phyloP scores from a whole-genome alignment of 1,140 invertebrate genomes.

The Propsilocerus akamusi region DNA sequence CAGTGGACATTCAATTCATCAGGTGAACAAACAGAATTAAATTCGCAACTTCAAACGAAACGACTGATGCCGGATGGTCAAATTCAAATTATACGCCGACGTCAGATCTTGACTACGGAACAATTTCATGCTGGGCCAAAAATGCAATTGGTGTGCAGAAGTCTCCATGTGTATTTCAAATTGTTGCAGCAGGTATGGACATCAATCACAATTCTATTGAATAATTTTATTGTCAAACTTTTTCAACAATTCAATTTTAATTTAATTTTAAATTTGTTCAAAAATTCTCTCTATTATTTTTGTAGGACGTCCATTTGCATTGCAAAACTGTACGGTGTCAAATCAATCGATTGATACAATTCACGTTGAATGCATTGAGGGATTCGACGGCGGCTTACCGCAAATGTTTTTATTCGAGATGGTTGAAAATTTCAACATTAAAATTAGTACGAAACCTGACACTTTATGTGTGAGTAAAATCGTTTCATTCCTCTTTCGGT shows the following conservation, averaged over 20 bases:
- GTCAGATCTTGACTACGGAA: slow-evolving; percentile 74
- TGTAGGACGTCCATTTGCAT: slow-evolving; percentile 62
- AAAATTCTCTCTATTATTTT: slow-evolving; percentile 12
- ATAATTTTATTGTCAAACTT: too few relatives aligned
- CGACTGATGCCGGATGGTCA: slow-evolving; percentile 40
- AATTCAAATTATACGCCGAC: slow-evolving; percentile 66
- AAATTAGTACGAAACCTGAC: slow-evolving; percentile 24
- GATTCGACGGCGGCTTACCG: slow-evolving; percentile 67
- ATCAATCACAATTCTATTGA: not conserved
- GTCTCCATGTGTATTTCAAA: slow-evolving; percentile 70
- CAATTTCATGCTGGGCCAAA: slow-evolving; percentile 62
- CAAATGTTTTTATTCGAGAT: slow-evolving; percentile 64
- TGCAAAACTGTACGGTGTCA: slow-evolving; percentile 73
- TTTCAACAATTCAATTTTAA: too few relatives aligned
- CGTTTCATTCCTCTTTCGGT: not conserved
- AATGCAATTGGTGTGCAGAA: slow-evolving; percentile 67
- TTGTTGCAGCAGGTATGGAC: slow-evolving; percentile 42
- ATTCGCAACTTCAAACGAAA: slow-evolving; percentile 41
- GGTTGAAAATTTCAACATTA: slow-evolving; percentile 36
- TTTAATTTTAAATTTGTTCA: slow-evolving; percentile 4
- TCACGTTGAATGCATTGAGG: slow-evolving; percentile 58
- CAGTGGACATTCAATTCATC: slow-evolving; percentile 82
- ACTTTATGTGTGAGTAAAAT: slow-evolving; percentile 15
- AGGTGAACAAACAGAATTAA: slow-evolving; percentile 57
- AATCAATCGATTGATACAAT: slow-evolving; percentile 71